These are phyloP conservation scores for Alaudala cheleensis DNA, from an alignment of 2,113 vertebrate genomes.

Conservation along the genomic window DNA sequence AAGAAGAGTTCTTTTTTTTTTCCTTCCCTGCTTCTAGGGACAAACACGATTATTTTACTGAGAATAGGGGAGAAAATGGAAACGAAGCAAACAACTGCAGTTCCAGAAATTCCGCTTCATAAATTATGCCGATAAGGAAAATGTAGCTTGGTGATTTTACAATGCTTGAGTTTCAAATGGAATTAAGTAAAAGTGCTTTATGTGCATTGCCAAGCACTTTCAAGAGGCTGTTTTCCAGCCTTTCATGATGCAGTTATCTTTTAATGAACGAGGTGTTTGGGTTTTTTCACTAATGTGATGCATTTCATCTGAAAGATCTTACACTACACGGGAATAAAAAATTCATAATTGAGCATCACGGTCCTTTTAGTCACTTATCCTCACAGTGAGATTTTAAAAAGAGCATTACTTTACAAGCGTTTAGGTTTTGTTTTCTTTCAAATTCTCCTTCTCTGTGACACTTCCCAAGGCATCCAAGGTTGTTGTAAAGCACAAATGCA, in stretches of 20 bases:
- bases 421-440: neutral
- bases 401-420: neutral
- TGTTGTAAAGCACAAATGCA: neutral
- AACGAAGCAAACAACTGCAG: slow-evolving; percentile 32
- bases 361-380: neutral
- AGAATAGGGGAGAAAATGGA: slow-evolving; percentile 22
- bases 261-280: slow-evolving; percentile 20
- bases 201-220: neutral
- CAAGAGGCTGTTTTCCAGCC: neutral
- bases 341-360: neutral
- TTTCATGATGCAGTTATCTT: neutral
- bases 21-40: neutral
- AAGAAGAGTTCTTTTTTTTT: neutral
- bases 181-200: slow-evolving; percentile 26
- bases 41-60: slow-evolving; percentile 33
- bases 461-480: neutral
- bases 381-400: neutral
- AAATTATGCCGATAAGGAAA: slow-evolving; percentile 62
- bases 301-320: neutral
- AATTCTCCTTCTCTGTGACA: neutral
- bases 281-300: neutral
- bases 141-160: neutral
- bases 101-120: slow-evolving; percentile 50
- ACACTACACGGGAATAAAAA: neutral
- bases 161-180: neutral